Conservation (phyloP, 1,140 invertebrate genomes). For the Anthonomus grandis region DNA sequence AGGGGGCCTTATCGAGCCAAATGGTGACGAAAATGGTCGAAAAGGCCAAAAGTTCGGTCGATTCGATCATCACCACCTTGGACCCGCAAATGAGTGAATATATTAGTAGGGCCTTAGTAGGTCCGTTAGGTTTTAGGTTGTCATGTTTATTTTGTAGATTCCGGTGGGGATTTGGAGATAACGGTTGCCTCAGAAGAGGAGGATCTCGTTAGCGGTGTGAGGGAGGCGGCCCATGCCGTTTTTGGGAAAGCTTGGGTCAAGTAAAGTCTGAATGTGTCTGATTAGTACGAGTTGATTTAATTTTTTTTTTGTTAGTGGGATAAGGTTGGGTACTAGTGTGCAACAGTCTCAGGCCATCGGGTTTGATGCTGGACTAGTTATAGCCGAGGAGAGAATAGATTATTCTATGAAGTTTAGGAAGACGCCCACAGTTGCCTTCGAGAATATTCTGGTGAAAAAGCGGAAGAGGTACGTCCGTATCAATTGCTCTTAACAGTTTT, state of each 20-base stretch:
- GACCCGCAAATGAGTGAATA: constrained; percentile 90
- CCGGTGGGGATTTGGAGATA: constrained; percentile 72
- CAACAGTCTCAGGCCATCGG: constrained; percentile 66
- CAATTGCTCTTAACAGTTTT: neutral
- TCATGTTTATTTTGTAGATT: constrained; percentile 59
- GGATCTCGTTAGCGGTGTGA: constrained; percentile 69
- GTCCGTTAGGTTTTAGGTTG: neutral
- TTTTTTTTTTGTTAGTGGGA: constrained; percentile 28
- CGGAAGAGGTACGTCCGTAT: constrained; percentile 54
- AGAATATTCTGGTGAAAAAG: constrained; percentile 74
- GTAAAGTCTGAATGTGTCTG: constrained; percentile 50
- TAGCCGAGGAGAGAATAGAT: constrained; percentile 65
- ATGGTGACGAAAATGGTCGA: constrained; percentile 62
- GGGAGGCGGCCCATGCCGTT: constrained; percentile 77
- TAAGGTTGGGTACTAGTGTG: constrained; percentile 22
- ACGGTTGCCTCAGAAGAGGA: constrained; percentile 77
- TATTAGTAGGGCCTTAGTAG: constrained; percentile 59
- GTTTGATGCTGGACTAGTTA: constrained; percentile 69
- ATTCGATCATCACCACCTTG: constrained; percentile 82
- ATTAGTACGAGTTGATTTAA: constrained; percentile 1
- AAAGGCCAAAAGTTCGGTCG: constrained; percentile 79
- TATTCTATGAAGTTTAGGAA: constrained; percentile 27
- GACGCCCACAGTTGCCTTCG: constrained; percentile 67
- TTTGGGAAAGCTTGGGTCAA: constrained; percentile 78
- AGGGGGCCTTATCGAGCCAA: constrained; percentile 55